A percentile compares a stretch with the other conserved stretches of the same genome.
Evolutionary conservation across 2,113 vertebrate genomes (phyloP).

Genomic region (Catharus bicknelli): DNA sequence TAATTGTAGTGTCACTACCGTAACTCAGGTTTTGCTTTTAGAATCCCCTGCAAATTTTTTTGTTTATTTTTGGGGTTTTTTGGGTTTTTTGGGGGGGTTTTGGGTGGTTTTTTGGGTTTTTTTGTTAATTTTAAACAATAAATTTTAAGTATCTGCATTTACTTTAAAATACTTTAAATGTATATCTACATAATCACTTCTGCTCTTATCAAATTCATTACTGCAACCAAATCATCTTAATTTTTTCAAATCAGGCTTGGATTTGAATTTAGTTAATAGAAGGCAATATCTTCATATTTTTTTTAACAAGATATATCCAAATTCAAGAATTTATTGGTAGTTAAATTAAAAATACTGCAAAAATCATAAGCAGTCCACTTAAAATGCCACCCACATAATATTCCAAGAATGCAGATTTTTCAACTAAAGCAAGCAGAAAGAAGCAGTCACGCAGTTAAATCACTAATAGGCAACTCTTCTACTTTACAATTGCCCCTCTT

Average conservation of each 20-base stretch:
- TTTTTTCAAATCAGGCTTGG: neutral
- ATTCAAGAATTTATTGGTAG: neutral
- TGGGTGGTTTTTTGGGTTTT: neutral
- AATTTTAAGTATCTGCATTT: neutral
- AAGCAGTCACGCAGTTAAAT: neutral
- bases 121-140: neutral
- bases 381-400: neutral
- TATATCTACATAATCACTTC: neutral
- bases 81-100: neutral
- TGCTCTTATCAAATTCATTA: neutral
- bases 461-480: neutral
- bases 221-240: neutral
- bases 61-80: too few relatives aligned
- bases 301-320: neutral
- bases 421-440: neutral
- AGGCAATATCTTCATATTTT: neutral
- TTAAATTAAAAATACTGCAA: neutral
- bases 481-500: neutral
- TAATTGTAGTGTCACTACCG: neutral
- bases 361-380: neutral
- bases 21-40: neutral
- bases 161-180: neutral
- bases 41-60: neutral
- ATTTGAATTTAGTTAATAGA: neutral
- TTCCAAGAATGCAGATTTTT: neutral